Percentiles rank a stretch among this genome's conserved stretches.
These are phyloP conservation scores for Psophia crepitans DNA, from an alignment of 2,113 vertebrate genomes.

Conservation along the genomic window DNA sequence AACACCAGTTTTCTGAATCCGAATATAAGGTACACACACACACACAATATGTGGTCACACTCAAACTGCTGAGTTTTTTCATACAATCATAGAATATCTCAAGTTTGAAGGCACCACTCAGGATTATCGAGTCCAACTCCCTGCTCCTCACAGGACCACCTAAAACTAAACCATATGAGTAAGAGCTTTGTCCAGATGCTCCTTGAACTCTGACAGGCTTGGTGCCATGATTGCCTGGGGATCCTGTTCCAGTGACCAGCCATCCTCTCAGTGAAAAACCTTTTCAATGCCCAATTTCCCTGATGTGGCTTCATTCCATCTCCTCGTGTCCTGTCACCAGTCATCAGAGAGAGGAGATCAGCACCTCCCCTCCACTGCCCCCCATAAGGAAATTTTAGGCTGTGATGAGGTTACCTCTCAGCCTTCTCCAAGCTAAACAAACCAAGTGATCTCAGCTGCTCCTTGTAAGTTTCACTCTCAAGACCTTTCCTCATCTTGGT, in stretches of 20 bases:
- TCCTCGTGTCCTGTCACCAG: accelerated
- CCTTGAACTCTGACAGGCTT: neutral
- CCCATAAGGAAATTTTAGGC: neutral
- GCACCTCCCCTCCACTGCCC: neutral
- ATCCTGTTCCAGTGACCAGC: neutral
- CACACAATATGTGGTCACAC: neutral
- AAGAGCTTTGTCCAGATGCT: neutral
- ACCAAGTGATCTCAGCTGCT: neutral
- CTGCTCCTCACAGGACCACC: neutral
- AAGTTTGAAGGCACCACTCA: neutral
- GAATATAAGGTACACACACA: neutral
- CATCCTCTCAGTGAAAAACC: neutral
- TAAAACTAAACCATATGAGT: neutral
- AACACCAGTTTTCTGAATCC: neutral
- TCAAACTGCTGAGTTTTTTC: neutral
- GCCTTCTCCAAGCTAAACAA: neutral
- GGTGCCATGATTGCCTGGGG: neutral
- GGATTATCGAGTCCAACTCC: neutral
- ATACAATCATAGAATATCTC: neutral
- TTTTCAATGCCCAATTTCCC: neutral
- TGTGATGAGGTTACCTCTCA: neutral
- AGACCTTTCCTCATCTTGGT: neutral
- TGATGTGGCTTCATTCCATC: neutral
- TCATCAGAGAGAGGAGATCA: neutral
- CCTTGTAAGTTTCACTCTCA: neutral